phyloP scores from a whole-genome alignment of 2,888 invertebrate genomes.

The Rhodophaea formosa region DNA sequence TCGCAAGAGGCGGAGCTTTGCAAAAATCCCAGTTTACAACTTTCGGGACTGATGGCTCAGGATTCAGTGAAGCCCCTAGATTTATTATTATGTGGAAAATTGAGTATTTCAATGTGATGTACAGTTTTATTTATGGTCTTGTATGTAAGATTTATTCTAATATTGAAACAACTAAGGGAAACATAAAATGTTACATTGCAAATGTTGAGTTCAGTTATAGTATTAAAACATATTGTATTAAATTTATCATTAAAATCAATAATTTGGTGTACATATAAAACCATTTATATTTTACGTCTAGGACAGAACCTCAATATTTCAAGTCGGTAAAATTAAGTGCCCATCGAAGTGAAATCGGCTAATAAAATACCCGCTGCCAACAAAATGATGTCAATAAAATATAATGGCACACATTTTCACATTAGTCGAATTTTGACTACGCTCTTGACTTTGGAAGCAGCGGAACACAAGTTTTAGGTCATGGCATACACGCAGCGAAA shows the following conservation, averaged over 20 bases:
- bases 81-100: neutral
- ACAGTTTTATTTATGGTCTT: neutral
- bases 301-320: no score
- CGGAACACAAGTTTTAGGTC: no score
- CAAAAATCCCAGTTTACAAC: slow-evolving; percentile 1
- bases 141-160: neutral
- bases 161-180: neutral
- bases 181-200: no score
- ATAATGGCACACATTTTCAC: neutral
- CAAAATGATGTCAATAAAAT: neutral
- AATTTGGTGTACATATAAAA: no score
- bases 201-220: no score
- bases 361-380: neutral
- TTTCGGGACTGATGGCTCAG: neutral
- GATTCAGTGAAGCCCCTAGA: neutral
- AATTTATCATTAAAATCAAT: no score
- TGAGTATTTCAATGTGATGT: neutral
- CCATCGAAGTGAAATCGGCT: no score
- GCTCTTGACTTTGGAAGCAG: neutral
- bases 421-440: slow-evolving; percentile 19
- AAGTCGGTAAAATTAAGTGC: no score
- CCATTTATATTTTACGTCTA: no score
- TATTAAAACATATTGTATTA: no score
- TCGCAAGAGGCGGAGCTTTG: neutral
- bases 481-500: no score